Conservation (phyloP, 2,113 vertebrate genomes). For the Epinephelus fuscoguttatus region DNA sequence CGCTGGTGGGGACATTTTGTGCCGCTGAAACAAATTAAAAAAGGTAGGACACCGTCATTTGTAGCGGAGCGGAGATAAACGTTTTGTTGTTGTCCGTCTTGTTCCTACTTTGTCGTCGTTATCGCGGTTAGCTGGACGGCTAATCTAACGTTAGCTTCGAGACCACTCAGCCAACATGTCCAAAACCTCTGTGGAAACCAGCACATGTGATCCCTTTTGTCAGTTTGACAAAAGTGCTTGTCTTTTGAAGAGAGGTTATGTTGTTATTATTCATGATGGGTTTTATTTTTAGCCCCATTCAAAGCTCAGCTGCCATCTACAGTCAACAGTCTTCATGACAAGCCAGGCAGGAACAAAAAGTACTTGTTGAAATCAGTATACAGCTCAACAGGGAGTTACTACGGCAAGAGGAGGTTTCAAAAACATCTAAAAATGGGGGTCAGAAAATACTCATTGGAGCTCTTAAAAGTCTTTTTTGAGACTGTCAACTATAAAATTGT, state of each 20-base stretch:
- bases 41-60: constrained; percentile 35
- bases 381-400: background rate
- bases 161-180: background rate
- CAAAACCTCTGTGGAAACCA: background rate
- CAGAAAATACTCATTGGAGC: background rate
- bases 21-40: background rate
- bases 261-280: background rate
- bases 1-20: background rate
- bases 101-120: constrained; percentile 18
- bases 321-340: constrained; percentile 27
- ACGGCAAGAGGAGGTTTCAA: background rate
- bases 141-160: constrained; percentile 47
- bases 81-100: constrained; percentile 22
- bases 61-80: background rate
- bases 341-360: background rate
- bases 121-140: constrained; percentile 58
- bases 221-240: background rate
- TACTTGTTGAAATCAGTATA: constrained; percentile 10
- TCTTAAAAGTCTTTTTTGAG: background rate
- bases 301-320: constrained; percentile 53
- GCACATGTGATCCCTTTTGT: too few relatives aligned
- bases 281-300: constrained; percentile 13
- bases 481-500: background rate
- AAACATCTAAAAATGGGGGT: background rate
- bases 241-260: background rate